phyloP scores from a whole-genome alignment of 2,113 vertebrate species.

The Paracanthobrama guichenoti region DNA sequence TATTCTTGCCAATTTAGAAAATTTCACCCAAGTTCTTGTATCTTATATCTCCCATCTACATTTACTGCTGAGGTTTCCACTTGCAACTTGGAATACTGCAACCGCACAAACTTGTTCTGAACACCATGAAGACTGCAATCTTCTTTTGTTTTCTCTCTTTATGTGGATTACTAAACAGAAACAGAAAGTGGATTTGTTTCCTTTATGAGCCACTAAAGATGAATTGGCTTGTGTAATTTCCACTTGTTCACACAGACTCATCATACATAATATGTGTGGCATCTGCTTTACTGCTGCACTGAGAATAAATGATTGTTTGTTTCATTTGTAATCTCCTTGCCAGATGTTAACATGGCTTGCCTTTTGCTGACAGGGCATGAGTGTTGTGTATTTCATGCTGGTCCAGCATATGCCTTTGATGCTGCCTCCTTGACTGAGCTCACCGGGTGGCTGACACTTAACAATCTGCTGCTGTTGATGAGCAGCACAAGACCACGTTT shows the following conservation, averaged over 20 bases:
- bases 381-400: constrained; percentile 58
- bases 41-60: background rate
- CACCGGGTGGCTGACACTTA: constrained; percentile 65
- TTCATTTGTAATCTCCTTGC: constrained; percentile 31
- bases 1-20: background rate
- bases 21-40: background rate
- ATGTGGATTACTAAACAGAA: background rate
- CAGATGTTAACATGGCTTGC: constrained; percentile 60
- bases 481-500: constrained; percentile 38
- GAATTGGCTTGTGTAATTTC: constrained; percentile 38
- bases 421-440: constrained; percentile 60
- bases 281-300: constrained; percentile 36
- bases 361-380: constrained; percentile 54
- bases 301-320: constrained; percentile 46
- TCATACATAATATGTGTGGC: constrained; percentile 36
- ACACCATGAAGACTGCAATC: background rate
- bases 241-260: constrained; percentile 44
- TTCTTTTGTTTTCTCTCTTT: constrained; percentile 24
- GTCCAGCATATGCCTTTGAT: constrained; percentile 64
- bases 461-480: constrained; percentile 63
- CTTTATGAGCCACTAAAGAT: constrained; percentile 39
- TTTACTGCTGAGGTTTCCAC: background rate
- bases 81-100: background rate
- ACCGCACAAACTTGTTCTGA: background rate
- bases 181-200: constrained; percentile 23